A percentile compares a stretch with the other conserved stretches of the same genome.
Conservation (phyloP, 2,797 vertebrate species). For the Catharus ustulatus region DNA sequence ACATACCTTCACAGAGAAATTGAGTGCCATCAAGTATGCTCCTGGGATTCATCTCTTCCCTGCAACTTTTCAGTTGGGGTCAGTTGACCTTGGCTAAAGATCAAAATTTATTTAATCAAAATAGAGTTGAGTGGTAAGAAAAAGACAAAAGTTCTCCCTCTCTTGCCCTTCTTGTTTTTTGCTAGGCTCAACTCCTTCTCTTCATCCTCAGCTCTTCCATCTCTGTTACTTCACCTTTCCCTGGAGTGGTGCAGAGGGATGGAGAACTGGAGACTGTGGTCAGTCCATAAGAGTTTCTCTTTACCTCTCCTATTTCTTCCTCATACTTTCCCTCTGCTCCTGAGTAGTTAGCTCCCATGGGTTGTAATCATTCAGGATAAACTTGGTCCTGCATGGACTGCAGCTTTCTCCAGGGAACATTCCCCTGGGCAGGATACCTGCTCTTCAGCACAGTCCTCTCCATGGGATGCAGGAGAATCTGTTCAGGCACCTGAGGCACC, state of each 20-base stretch:
- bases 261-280: too few species aligned
- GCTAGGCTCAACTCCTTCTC: not conserved
- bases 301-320: not conserved
- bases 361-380: not conserved
- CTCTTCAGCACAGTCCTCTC: not conserved
- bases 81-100: not conserved
- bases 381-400: not conserved
- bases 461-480: not conserved
- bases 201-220: not conserved
- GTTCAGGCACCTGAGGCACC: not conserved
- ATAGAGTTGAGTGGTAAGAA: not conserved
- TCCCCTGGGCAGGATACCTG: not conserved
- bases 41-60: not conserved
- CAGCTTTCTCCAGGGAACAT: not conserved
- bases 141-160: accelerated
- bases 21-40: not conserved
- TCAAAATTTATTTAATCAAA: not conserved
- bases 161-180: accelerated
- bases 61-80: not conserved
- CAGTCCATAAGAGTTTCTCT: not conserved
- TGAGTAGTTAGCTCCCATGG: accelerated
- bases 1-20: not conserved
- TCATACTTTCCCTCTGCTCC: not conserved
- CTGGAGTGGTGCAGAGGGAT: not conserved
- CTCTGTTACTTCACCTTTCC: not conserved